Evolutionary conservation across 2,797 vertebrate species (phyloP).

Genomic region (Martes flavigula): DNA sequence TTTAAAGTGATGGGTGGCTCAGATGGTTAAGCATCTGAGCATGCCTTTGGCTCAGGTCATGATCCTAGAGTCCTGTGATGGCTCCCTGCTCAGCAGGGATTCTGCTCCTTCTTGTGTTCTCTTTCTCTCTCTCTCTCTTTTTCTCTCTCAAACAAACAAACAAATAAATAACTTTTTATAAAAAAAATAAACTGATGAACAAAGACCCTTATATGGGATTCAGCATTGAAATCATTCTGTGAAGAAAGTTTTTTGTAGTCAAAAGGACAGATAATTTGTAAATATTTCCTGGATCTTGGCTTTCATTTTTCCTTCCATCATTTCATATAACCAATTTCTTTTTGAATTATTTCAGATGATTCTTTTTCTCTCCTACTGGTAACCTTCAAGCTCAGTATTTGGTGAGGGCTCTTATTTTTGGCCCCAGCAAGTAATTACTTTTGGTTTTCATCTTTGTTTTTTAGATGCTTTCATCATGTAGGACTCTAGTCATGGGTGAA

Average conservation of each 20-base stretch:
- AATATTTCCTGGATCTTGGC: not conserved
- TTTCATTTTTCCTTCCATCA: not conserved
- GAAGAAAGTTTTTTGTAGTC: not conserved
- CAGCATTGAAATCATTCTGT: not conserved
- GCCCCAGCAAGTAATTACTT: not conserved
- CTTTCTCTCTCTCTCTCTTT: no score
- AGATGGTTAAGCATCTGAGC: no score
- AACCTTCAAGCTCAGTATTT: not conserved
- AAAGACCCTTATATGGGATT: not conserved
- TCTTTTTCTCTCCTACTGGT: conserved; percentile 27
- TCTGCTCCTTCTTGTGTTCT: no score
- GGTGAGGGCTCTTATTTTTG: not conserved
- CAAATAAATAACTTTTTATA: not conserved
- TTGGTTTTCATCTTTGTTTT: conserved; percentile 9
- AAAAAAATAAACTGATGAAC: not conserved
- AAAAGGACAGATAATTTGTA: not conserved
- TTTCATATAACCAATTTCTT: not conserved
- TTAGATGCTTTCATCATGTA: not conserved
- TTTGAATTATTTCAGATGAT: not conserved
- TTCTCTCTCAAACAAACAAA: no score
- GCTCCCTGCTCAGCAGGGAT: no score
- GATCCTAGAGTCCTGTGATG: no score
- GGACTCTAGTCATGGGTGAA: not conserved
- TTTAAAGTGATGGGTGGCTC: not conserved
- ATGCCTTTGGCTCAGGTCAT: no score